phyloP scores from a whole-genome alignment of 92 coral and sea anemone genomes.

The Chrysogorgia sp. region DNA sequence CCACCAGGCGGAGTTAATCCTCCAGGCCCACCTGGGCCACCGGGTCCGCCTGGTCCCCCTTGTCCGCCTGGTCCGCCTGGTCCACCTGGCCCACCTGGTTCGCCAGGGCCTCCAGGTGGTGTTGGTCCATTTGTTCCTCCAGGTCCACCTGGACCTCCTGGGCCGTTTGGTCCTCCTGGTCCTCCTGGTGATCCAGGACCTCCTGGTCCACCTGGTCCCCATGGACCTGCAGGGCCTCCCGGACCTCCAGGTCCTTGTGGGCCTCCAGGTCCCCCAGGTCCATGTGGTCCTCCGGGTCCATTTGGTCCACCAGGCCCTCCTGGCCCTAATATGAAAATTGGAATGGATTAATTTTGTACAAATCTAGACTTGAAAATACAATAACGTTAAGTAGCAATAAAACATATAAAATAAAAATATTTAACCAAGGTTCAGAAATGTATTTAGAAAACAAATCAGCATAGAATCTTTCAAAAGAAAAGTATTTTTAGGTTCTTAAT shows the following conservation, averaged over 20 bases:
- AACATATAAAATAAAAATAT: too few species aligned
- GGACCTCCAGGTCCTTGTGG: constrained; percentile 65
- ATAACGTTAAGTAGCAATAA: too few species aligned
- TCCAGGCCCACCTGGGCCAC: constrained; percentile 41
- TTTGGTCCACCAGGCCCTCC: constrained; percentile 67
- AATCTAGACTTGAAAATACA: too few species aligned
- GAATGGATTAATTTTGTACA: not conserved
- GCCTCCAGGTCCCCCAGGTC: constrained; percentile 74
- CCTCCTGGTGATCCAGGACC: constrained; percentile 31
- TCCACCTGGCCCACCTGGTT: constrained; percentile 34
- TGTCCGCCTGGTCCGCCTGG: constrained; percentile 35
- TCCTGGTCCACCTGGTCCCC: constrained; percentile 24
- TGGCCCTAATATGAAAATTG: constrained; percentile 69
- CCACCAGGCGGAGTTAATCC: constrained; percentile 17
- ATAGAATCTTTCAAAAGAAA: too few species aligned
- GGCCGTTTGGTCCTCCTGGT: constrained; percentile 62
- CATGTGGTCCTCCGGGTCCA: constrained; percentile 48
- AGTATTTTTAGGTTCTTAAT: too few species aligned
- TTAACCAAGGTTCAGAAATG: too few species aligned
- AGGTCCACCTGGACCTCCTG: constrained; percentile 48
- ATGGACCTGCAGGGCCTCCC: constrained; percentile 42
- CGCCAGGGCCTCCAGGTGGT: constrained; percentile 55
- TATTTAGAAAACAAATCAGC: too few species aligned
- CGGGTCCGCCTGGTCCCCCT: constrained; percentile 42
- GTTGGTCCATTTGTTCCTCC: constrained; percentile 46